Conservation (phyloP, 2,888 invertebrate species). For the Epirrhoe alternata region DNA sequence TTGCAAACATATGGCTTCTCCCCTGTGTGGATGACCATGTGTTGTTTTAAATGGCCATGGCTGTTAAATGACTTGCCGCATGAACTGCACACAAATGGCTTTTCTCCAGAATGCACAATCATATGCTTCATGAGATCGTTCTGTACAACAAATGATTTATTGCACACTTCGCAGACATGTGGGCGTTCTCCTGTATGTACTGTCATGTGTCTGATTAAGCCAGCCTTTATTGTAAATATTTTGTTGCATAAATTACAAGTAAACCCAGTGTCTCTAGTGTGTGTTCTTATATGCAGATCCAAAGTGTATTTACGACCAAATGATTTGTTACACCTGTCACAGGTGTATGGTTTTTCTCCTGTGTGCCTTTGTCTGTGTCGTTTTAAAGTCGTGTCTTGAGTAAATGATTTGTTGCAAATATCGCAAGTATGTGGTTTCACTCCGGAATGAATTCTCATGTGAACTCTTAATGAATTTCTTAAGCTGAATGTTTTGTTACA, state of each 20-base stretch:
- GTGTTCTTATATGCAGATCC: conserved; percentile 18
- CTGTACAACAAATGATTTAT: conserved; percentile 26
- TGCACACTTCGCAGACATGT: conserved; percentile 29
- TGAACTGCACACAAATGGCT: conserved; percentile 29
- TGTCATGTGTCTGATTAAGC: conserved; percentile 19
- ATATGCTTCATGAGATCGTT: conserved; percentile 30
- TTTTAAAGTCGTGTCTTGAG: conserved; percentile 20
- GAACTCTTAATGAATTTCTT: conserved; percentile 16
- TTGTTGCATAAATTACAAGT: conserved; percentile 24
- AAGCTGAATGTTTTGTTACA: conserved; percentile 22
- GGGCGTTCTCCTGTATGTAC: conserved; percentile 31
- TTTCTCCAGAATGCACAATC: conserved; percentile 31
- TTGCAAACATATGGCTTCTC: conserved; percentile 18
- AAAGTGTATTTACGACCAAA: conserved; percentile 24
- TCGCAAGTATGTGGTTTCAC: conserved; percentile 16
- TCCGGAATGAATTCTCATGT: conserved; percentile 21
- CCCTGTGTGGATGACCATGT: conserved; percentile 23
- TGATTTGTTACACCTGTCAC: conserved; percentile 18
- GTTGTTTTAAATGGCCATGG: conserved; percentile 13
- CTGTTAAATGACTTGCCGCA: conserved; percentile 32
- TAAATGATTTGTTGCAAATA: conserved; percentile 22
- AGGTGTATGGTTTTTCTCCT: conserved; percentile 22
- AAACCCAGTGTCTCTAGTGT: conserved; percentile 19
- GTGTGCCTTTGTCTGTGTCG: conserved; percentile 22
- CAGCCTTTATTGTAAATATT: conserved; percentile 16